Percentiles rank a stretch among this genome's conserved stretches.
These are phyloP conservation scores for Acyrthosiphon pisum DNA, from an alignment of 1,140 invertebrate species.

Conservation along the genomic window DNA sequence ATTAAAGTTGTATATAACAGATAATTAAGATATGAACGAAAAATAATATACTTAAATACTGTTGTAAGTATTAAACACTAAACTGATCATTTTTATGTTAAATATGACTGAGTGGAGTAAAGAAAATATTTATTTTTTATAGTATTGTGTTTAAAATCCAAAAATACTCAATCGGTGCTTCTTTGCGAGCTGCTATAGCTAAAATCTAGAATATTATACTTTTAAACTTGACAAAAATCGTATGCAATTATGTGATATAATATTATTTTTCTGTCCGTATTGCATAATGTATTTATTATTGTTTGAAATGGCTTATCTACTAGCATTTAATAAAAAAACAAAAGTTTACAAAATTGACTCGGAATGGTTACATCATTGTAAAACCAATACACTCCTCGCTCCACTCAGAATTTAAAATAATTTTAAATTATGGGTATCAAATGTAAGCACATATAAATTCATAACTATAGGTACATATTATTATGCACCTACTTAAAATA, in stretches of 20 bases:
- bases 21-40: neutral
- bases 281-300: neutral
- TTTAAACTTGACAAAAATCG: neutral
- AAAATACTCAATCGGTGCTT: neutral
- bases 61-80: neutral
- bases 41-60: neutral
- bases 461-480: too few relatives aligned
- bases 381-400: neutral
- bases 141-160: neutral
- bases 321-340: too few relatives aligned
- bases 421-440: neutral
- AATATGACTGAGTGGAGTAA: neutral
- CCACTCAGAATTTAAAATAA: neutral
- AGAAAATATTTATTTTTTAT: neutral
- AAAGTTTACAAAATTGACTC: too few relatives aligned
- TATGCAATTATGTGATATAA: neutral
- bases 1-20: too few relatives aligned
- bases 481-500: too few relatives aligned
- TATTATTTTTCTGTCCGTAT: neutral
- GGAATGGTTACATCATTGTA: neutral
- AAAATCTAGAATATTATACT: neutral
- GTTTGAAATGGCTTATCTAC: neutral
- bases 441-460: too few relatives aligned
- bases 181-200: neutral
- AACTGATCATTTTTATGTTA: neutral